Evolutionary conservation across 2,113 vertebrate genomes (phyloP).

Genomic region (Pygoscelis adeliae): DNA sequence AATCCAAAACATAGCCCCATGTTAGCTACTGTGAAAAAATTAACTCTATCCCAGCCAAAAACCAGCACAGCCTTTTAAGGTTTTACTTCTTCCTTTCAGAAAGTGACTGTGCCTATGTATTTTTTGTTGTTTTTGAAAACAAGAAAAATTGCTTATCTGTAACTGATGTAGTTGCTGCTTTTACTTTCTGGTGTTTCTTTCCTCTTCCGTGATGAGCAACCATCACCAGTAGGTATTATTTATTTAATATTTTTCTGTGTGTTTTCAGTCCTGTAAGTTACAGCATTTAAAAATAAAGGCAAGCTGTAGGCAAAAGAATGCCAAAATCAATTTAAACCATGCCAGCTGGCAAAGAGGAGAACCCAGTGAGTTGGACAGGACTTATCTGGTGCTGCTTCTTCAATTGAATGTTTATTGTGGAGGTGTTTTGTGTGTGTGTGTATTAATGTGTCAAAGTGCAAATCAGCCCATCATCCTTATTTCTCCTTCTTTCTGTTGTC

Average conservation of each 20-base stretch:
- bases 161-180: not conserved
- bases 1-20: too few relatives aligned
- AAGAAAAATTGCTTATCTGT: not conserved
- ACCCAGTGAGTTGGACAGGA: not conserved
- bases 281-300: not conserved
- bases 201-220: not conserved
- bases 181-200: not conserved
- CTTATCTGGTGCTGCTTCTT: not conserved
- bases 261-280: not conserved
- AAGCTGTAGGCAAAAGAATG: not conserved
- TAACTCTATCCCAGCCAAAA: too few relatives aligned
- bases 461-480: not conserved
- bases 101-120: not conserved
- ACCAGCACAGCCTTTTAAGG: not conserved
- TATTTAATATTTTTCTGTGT: not conserved
- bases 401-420: not conserved
- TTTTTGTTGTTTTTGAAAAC: not conserved
- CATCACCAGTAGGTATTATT: not conserved
- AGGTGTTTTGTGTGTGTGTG: not conserved
- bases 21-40: too few relatives aligned
- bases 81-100: not conserved
- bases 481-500: not conserved
- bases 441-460: not conserved
- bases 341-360: not conserved
- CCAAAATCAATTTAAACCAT: not conserved